Evolutionary conservation across 2,888 invertebrate species (phyloP).

Genomic region (Falcaria lacertinaria): DNA sequence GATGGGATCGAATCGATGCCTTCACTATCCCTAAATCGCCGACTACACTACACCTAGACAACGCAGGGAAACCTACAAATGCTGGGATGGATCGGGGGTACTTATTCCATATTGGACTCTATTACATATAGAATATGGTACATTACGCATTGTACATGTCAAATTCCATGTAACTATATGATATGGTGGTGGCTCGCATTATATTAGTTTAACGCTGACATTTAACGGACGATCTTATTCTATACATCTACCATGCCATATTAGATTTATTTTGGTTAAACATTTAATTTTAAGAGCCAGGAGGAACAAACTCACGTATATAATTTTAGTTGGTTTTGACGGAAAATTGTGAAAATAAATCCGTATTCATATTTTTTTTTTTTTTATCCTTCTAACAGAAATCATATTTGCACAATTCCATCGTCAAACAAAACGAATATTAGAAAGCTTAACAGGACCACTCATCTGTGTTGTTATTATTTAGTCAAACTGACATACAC

Average conservation of each 20-base stretch:
- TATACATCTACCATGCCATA: slow-evolving; percentile 65
- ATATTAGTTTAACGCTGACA: slow-evolving; percentile 32
- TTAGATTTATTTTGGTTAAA: slow-evolving; percentile 42
- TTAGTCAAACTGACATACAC: slow-evolving; percentile 30
- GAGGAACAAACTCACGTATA: slow-evolving; percentile 44
- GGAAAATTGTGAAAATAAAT: slow-evolving; percentile 49
- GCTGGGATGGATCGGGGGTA: slow-evolving; percentile 39
- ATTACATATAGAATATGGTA: slow-evolving; percentile 25
- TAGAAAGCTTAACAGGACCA: slow-evolving; percentile 61
- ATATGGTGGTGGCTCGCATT: slow-evolving; percentile 62
- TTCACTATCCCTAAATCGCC: slow-evolving; percentile 54
- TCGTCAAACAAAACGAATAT: slow-evolving; percentile 36
- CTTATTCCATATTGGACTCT: slow-evolving; percentile 34
- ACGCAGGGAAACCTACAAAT: slow-evolving; percentile 57
- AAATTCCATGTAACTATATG: slow-evolving; percentile 58
- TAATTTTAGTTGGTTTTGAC: slow-evolving; percentile 32
- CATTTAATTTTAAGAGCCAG: slow-evolving; percentile 61
- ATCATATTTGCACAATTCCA: slow-evolving; percentile 59
- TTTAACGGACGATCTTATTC: slow-evolving; percentile 43
- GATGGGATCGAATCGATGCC: slow-evolving; percentile 49
- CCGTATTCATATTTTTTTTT: neutral
- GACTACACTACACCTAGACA: slow-evolving; percentile 60
- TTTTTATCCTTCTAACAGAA: slow-evolving; percentile 1
- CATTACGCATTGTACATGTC: slow-evolving; percentile 33
- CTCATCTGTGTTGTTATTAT: slow-evolving; percentile 32